Base-by-base conservation (phyloP, 2,113 vertebrate species). In the Centropus bengalensis region DNA sequence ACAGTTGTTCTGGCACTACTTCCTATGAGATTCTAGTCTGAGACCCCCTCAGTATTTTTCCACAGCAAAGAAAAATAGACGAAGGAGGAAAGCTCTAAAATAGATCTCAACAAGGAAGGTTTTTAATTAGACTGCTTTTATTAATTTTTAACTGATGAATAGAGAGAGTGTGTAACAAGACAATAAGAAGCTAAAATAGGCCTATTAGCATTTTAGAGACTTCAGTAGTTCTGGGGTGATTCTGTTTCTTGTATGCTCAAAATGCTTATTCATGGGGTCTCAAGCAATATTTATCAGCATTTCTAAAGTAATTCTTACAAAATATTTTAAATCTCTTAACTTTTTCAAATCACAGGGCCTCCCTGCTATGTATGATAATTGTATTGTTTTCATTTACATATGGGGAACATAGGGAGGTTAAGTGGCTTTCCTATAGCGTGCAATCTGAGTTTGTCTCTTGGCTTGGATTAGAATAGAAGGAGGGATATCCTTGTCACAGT, bases 351-450 rank as follows among this genome's bases (percentile, higher is more conserved):
- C 71, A 19, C 12, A 42, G 36, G 40, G 12, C 36, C n/a, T 89
- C 58, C 74, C 69, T 79, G 40, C 60, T 75, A 40, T 22, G 69
- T 64, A 9, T 36, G 27, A 23, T 78, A 88, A 86, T 86, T 67
- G 26, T 7, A 21, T 77, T 62, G 24, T 76, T 84, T 86, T 76
- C 49, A 62, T 87, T 84, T 91, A 32, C 74, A 89, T 74, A 33
- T 66, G 40, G 84, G 36, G 30, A 76, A 24, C n/a, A 2, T 6
- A 36, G 55, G 70, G 89, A 79, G 62, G 81, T 79, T 79, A 62
- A 93, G 27, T 87, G 58, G 6, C 38, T 91, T 93, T 5, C 36
- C 47, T 2, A 1, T 59, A 60, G 23, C 36, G 69, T 49, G 33
- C 0, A 8, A 10, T 33, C 28, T 1, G 26, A 55, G 28, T 47